Evolutionary conservation across 2,888 invertebrate species (phyloP), one percentile per base, ranked within the genome.

Genomic region (Dinocampus coccinellae): DNA sequence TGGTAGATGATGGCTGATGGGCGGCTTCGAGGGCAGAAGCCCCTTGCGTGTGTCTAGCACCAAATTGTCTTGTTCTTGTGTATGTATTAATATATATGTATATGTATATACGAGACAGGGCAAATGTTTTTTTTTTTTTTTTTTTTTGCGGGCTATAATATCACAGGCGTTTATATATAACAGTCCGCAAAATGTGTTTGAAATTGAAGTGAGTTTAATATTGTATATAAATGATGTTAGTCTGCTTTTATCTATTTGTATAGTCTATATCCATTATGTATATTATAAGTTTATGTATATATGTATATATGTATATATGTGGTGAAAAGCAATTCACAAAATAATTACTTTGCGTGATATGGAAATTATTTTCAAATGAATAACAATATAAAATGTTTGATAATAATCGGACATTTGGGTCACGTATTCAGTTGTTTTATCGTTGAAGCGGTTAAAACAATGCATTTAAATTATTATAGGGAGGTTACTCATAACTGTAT

Each of bases 341-440:
- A 16, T 16, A 16, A 47, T 47, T 47, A 7, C 47, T 1, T 47
- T 16, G 47, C 47, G 16, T 47, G 47, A 47, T 16, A 16, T 47
- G 47, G 16, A 47, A 47, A 47, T 47, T 47, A 47, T 47, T 16
- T 47, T 47, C 9, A n/a, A 47, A 16, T 47, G 47, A 16, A 7
- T 6, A 47, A 47, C 16, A 16, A 47, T 47, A 33, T 34, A 58
- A 58, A 33, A 58, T 34, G 10, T 33, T n/a, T 29, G 58, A 33
- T 58, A 58, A 33, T 34, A 16, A 58, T 58, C 34, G 34, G 16
- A 16, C 34, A 58, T 58, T 58, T 58, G 34, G 58, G 58, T 58
- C 58, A 58, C 33, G 16, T 47, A n/a, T 6, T 16, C 47, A 16
- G 16, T 47, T 39, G 4, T n/a, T 47, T 16, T 20, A 47, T 47